Evolutionary conservation across 2,797 vertebrate species (phyloP), one percentile per base, ranked within the genome.

Genomic region (Huso huso): DNA sequence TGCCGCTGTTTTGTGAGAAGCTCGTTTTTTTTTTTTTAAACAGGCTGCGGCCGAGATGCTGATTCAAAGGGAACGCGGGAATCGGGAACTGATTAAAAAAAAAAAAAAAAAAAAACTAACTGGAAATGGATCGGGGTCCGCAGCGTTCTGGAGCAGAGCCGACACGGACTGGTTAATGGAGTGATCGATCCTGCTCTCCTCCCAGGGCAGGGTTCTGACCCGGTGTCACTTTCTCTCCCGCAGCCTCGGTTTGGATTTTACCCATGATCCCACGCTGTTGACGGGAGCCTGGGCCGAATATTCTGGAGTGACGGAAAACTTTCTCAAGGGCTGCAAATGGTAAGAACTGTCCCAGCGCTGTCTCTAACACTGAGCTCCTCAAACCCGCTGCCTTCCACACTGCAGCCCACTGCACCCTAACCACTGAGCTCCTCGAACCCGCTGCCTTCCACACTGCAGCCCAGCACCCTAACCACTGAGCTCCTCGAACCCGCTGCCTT

Each of bases 241-340:
- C 71, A 83, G 85, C 59, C 81, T 88, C 49, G 76, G 70, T 9
- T 86, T 94, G 13, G 87, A 83, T 72, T 94, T 95, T 61, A 83
- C 78, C 50, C 84, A 89, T 73, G 77, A 71, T 18, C 93, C 92
- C 61, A 89, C 84, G 51, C 87, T 89, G 82, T 82, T 95, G 75
- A 92, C 88, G 2, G 91, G 91, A 57, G 89, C 93, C 63, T 94
- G 92, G 90, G 84, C 82, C 0, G 93, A 94, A 71, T 94, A 88
- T 74, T 81, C 85, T 4, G 75, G 63, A 49, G 60, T 82, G 2
- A 74, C 85, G 0, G 93, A 95, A 71, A 95, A 94, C 80, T 95
- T 93, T 83, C 83, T 95, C 66, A 95, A 87, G 83, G 93, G 93
- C 75, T 94, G 93, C 81, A 95, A 95, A 83, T 95, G 93, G 93